These are phyloP conservation scores for Salticus scenicus DNA, from an alignment of 2,888 invertebrate species.

Conservation along the genomic window DNA sequence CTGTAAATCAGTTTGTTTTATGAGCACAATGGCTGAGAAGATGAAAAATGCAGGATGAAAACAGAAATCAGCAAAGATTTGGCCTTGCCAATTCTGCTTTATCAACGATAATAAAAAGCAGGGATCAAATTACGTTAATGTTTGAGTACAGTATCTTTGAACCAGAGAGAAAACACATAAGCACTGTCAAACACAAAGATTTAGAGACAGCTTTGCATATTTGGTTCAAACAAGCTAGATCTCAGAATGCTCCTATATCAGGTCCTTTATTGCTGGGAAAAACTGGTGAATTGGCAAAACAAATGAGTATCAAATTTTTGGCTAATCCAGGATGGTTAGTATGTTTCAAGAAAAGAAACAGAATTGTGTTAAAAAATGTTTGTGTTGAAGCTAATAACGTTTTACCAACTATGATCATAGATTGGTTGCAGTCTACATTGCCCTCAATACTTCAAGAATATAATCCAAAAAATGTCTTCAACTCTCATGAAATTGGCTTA, in stretches of 20 bases:
- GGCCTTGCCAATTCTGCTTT: background rate
- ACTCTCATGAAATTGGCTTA: background rate
- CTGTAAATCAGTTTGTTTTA: background rate
- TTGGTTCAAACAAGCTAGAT: background rate
- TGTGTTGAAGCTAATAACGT: background rate
- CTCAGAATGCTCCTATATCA: background rate
- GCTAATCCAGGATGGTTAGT: background rate
- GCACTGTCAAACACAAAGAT: background rate
- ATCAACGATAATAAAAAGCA: background rate
- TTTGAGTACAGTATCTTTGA: background rate
- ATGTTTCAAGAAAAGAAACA: background rate
- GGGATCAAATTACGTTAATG: background rate
- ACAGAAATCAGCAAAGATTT: conserved; percentile 1
- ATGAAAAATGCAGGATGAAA: background rate
- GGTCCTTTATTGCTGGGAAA: background rate
- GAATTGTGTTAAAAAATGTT: background rate
- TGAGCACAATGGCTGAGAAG: conserved; percentile 1
- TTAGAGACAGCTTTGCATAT: background rate
- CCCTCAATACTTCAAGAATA: background rate
- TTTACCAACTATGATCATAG: background rate
- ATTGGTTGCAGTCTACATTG: conserved; percentile 3
- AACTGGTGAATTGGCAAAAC: conserved; percentile 1
- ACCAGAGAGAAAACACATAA: background rate
- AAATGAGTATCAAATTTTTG: background rate
- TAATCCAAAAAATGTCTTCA: background rate